Evolutionary conservation across 1,140 invertebrate genomes (phyloP).

Genomic region (Physella acuta): DNA sequence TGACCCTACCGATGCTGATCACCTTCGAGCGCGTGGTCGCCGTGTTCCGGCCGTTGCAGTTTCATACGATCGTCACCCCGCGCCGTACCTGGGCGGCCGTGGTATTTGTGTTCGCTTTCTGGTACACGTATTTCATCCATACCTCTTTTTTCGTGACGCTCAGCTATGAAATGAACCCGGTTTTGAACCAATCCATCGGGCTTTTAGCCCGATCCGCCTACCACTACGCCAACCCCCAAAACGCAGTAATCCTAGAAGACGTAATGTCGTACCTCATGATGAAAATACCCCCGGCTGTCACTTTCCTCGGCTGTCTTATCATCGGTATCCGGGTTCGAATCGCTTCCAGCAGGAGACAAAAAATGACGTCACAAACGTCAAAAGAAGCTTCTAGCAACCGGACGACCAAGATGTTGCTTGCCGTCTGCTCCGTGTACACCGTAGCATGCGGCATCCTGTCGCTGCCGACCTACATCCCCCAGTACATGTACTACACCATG

Average conservation of each 20-base stretch:
- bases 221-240: neutral
- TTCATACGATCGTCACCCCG: neutral
- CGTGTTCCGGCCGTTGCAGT: neutral
- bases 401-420: neutral
- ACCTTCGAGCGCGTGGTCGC: neutral
- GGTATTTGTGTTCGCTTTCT: neutral
- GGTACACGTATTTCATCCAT: neutral
- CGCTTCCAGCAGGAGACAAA: neutral
- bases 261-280: neutral
- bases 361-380: neutral
- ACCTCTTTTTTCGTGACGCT: neutral
- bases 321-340: neutral
- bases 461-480: neutral
- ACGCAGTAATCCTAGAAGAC: neutral
- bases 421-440: neutral
- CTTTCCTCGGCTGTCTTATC: neutral
- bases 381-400: neutral
- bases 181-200: neutral
- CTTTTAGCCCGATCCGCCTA: neutral
- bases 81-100: neutral
- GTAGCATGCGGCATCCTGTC: neutral
- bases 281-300: neutral
- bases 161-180: neutral
- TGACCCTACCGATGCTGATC: slow-evolving; percentile 2
- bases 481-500: neutral